Evolutionary conservation across 2,888 invertebrate species (phyloP).

Genomic region (Biston stratarius): DNA sequence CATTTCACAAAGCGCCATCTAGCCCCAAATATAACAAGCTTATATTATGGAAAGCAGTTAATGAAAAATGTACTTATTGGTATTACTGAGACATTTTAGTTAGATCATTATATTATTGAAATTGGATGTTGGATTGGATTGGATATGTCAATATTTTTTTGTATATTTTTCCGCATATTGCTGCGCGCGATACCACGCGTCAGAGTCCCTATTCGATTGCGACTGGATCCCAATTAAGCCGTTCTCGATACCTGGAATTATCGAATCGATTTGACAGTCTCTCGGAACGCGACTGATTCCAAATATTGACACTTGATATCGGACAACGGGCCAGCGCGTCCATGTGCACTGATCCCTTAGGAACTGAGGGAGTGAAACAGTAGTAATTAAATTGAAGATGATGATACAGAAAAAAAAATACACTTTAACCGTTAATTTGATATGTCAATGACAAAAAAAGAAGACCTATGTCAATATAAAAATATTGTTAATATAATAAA

Average conservation of each 20-base stretch:
- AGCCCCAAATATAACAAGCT: too few relatives aligned
- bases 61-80: too few relatives aligned
- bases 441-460: too few relatives aligned
- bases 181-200: slow-evolving; percentile 19
- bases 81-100: too few relatives aligned
- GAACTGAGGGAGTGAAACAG: slow-evolving; percentile 22
- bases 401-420: not conserved
- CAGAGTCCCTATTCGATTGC: slow-evolving; percentile 47
- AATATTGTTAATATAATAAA: too few relatives aligned
- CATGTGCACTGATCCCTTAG: slow-evolving; percentile 26
- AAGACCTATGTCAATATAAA: too few relatives aligned
- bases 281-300: slow-evolving; percentile 61
- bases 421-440: slow-evolving; percentile 25
- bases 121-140: too few relatives aligned
- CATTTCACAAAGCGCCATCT: too few relatives aligned
- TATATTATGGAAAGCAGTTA: too few relatives aligned
- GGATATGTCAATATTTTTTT: too few relatives aligned
- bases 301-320: slow-evolving; percentile 70
- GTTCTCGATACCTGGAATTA: slow-evolving; percentile 72
- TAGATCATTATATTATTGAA: too few relatives aligned
- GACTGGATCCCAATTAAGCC: slow-evolving; percentile 76
- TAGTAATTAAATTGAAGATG: not conserved
- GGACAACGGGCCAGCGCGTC: slow-evolving; percentile 33
- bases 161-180: slow-evolving; percentile 10
- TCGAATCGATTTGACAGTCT: slow-evolving; percentile 57